Evolutionary conservation across 1,140 invertebrate species (phyloP), one percentile per base, ranked within the genome.

Genomic region (Macrocentrus cingulum): DNA sequence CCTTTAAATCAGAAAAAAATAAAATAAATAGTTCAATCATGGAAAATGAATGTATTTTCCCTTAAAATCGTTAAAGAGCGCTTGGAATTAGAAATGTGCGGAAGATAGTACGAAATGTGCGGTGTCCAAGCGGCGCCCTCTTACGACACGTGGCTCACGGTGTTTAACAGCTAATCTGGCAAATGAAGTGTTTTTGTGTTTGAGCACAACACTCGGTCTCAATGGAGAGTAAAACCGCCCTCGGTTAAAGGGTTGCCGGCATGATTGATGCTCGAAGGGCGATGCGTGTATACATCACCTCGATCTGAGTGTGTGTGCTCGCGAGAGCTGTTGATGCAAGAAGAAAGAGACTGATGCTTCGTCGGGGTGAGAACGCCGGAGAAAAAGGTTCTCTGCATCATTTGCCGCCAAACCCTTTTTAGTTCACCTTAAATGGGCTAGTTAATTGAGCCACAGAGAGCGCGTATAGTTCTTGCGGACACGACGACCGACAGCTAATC

Each of bases 101-200:
- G n/a, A n/a, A n/a, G n/a, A n/a, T n/a, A n/a, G n/a, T n/a, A n/a
- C n/a, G n/a, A n/a, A n/a, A n/a, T n/a, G n/a, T n/a, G n/a, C n/a
- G n/a, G n/a, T n/a, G n/a, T n/a, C n/a, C n/a, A n/a, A n/a, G n/a
- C n/a, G n/a, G 15, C 22, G 51, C 44, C 49, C 46, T 53, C 39
- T 39, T 48, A 55, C 39, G 51, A 60, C 58, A 60, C 54, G 54
- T 56, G 54, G 46, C 22, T 29, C 25, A 29, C 25, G 25, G 25
- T 76, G 74, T 79, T 80, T 79, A 80, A 76, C 76, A 77, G 76
- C 76, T 80, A 80, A 80, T 79, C 76, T 74, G 68, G 71, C 77
- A 79, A 80, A 80, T 78, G 77, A 79, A 80, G 77, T 80, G 76
- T 80, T 80, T 80, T 79, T 80, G 76, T 79, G 69, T 77, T 77